Evolutionary conservation across 2,797 vertebrate genomes (phyloP), one percentile per base, ranked within the genome.

Genomic region (Craterocephalus amniculus): DNA sequence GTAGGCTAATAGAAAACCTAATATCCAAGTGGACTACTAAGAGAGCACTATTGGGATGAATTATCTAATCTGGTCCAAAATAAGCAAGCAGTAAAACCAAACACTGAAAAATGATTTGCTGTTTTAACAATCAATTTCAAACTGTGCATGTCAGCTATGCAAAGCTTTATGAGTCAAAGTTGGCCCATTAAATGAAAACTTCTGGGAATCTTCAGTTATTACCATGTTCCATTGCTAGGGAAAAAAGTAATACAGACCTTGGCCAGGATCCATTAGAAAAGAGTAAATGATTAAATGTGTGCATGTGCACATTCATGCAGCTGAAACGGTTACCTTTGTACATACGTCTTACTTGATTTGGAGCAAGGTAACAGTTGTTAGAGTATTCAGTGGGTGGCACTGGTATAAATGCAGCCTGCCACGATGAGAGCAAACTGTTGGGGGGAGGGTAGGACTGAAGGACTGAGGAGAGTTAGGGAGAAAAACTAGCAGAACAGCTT

Each of bases 151-250:
- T 72, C 43, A n/a, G 34, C n/a, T 6, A 7, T 67, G 69, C 38
- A 34, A 26, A 70, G 29, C 63, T 54, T 61, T 34, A 38, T 36
- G 31, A 79, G 61, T 72, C 32, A 22, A 65, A 83, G 36, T 54
- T 78, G 70, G 79, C 59, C 67, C 40, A 67, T 62, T 61, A 51
- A 76, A 43, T 20, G 31, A 54, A 79, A 86, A 85, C 70, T 69
- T 81, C 65, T 61, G 78, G 73, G 77, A 87, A 63, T 74, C 62
- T 55, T 79, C 60, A 54, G 36, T 86, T 85, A 83, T 85, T 79
- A 80, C 54, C 22, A 27, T 32, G 36, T 77, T 43, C 74, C 54
- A 49, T 24, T 82, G 69, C 74, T 70, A 85, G 54, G 57, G 62
- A 48, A 67, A 75, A 31, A 74, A 74, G 69, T 79, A 70, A 85